Evolutionary conservation across 2,888 invertebrate species (phyloP), one percentile per base, ranked within the genome.

Genomic region (Euclidia mi): DNA sequence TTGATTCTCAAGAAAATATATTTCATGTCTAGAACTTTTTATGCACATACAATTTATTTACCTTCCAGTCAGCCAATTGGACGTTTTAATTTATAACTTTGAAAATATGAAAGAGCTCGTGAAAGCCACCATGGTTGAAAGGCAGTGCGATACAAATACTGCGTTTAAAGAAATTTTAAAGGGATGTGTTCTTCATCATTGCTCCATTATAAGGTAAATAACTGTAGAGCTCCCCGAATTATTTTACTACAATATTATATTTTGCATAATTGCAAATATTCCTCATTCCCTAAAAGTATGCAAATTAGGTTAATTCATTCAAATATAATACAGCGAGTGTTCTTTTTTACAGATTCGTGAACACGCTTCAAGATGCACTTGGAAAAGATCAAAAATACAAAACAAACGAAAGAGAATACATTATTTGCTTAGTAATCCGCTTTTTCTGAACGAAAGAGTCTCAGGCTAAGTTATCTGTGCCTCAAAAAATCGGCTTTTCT

Each of bases 41-140:
- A 43, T 14, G 3, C 58, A 63, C 55, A 38, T 3, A 48, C 17
- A 28, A 59, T 58, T 17, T 65, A 70, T 65, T 71, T 73, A 55
- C 49, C 59, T 80, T 85, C 37, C 79, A 88, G 89, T 79, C 56
- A 79, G 85, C 60, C 87, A 89, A 81, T 84, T 88, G 78, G 85
- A 89, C 60, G 73, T 88, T 76, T 79, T 89, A 82, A 84, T 84
- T 73, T 76, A 83, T 70, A 88, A 85, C 66, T 76, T 89, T 59
- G 77, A 85, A 79, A 85, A 89, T 76, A 87, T 89, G 75, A 80
- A 83, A 70, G 72, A 76, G 41, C 71, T 83, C 53, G 70, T 85
- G 66, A 81, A 81, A 63, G 52, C 53, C 10, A 71, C 68, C 32
- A 78, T 61, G 34, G 49, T 45, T 69, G 78, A 83, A 74, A 79